Evolutionary conservation across 2,888 invertebrate genomes (phyloP).

Genomic region (Drosophila stalkeri): DNA sequence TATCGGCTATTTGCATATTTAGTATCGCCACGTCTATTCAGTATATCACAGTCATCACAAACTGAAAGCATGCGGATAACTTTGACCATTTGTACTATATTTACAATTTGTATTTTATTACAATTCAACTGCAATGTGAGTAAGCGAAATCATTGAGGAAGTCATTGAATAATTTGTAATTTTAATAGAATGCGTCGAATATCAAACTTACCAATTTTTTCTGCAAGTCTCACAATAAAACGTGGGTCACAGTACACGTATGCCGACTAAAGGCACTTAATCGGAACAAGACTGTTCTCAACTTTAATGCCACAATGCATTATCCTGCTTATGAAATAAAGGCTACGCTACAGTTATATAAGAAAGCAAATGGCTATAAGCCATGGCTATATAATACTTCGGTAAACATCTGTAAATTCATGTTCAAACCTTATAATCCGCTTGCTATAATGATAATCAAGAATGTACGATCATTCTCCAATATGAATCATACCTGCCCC

Average conservation of each 20-base stretch:
- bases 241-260: background rate
- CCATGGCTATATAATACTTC: constrained; percentile 1
- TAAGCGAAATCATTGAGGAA: background rate
- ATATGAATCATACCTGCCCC: background rate
- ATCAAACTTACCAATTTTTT: background rate
- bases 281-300: background rate
- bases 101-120: background rate
- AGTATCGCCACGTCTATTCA: background rate
- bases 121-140: background rate
- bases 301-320: constrained; percentile 1
- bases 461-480: background rate
- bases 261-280: background rate
- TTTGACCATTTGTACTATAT: too few relatives aligned
- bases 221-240: background rate
- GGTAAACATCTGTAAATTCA: background rate
- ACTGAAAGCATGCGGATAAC: too few relatives aligned
- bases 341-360: background rate
- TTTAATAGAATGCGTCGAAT: background rate
- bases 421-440: background rate
- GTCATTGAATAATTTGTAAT: background rate
- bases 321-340: background rate
- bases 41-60: background rate
- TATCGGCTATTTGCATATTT: background rate
- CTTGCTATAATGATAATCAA: background rate
- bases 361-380: background rate